phyloP scores from a whole-genome alignment of 1,140 invertebrate genomes.

The Argopecten irradians region DNA sequence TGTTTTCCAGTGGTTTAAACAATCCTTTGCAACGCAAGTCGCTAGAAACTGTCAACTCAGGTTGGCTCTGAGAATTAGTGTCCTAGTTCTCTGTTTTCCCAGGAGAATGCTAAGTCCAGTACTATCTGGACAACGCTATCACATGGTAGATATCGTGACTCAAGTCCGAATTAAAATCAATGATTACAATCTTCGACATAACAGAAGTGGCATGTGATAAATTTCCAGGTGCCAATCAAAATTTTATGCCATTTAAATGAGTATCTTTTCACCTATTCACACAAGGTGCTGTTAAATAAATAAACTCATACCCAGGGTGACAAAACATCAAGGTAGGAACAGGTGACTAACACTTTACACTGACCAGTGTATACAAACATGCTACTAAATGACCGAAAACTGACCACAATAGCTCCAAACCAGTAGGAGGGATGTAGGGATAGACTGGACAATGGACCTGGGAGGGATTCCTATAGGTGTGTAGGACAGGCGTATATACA shows the following conservation, averaged over 20 bases:
- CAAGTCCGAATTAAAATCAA: constrained; percentile 17
- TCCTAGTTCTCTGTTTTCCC: not conserved
- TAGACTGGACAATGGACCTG: not conserved
- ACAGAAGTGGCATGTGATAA: constrained; percentile 16
- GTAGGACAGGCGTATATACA: not conserved
- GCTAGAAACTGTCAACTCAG: not conserved
- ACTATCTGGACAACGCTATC: constrained; percentile 5
- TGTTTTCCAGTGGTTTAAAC: not conserved
- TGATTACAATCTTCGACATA: not conserved
- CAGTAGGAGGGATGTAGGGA: not conserved
- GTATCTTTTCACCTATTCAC: not conserved
- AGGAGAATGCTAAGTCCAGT: constrained; percentile 13
- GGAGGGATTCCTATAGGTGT: not conserved
- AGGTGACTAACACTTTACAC: not conserved
- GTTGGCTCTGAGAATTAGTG: not conserved
- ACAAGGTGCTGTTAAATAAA: not conserved
- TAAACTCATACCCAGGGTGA: not conserved
- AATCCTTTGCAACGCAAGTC: not conserved
- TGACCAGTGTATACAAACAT: constrained; percentile 9
- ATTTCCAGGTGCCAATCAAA: constrained; percentile 15
- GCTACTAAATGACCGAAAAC: not conserved
- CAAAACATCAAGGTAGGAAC: not conserved
- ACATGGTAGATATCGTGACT: not conserved
- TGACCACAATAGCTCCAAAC: constrained; percentile 1
- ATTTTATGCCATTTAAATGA: constrained; percentile 23